phyloP scores from a whole-genome alignment of 2,113 vertebrate species.

The Butorides virescens region DNA sequence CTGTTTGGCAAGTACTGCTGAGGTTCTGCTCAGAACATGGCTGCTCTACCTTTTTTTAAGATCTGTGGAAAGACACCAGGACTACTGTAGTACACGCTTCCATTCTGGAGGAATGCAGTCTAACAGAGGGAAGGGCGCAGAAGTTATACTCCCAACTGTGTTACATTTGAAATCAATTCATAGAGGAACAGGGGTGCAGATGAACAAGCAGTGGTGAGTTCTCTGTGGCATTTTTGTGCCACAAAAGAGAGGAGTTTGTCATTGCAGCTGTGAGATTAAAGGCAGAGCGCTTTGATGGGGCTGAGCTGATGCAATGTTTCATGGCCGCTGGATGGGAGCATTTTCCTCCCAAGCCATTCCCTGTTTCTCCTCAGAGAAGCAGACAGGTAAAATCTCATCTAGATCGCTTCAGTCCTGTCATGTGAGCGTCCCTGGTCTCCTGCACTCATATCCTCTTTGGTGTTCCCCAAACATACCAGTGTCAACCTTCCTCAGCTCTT shows the following conservation, averaged over 20 bases:
- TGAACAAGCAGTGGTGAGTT: neutral
- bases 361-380: neutral
- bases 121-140: neutral
- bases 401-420: neutral
- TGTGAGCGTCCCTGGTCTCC: neutral
- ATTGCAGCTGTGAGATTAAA: neutral
- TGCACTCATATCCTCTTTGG: neutral
- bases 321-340: neutral
- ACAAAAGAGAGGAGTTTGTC: neutral
- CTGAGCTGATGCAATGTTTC: neutral
- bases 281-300: neutral
- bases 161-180: neutral
- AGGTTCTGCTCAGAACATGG: neutral
- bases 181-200: neutral
- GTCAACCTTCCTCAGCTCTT: neutral
- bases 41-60: neutral
- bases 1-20: neutral
- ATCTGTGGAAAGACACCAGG: neutral
- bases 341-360: neutral
- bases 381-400: neutral
- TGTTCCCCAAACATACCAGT: neutral
- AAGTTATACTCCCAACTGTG: neutral
- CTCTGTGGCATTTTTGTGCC: neutral
- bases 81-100: neutral
- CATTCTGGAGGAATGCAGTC: neutral